phyloP scores from a whole-genome alignment of 2,113 vertebrate genomes.

The Tympanuchus pallidicinctus region DNA sequence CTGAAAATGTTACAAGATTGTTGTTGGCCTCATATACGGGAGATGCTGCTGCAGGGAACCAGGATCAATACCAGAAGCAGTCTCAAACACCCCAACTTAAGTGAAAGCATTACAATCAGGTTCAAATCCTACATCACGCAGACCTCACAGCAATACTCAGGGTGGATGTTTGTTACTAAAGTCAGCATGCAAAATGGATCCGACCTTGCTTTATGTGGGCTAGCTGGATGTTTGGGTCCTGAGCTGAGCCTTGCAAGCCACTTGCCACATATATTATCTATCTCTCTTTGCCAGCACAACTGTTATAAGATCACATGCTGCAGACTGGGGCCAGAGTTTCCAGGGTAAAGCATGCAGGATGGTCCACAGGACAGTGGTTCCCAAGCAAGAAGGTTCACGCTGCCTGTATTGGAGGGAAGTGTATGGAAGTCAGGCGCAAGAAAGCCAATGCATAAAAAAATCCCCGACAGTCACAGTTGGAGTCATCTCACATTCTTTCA shows the following conservation, averaged over 20 bases:
- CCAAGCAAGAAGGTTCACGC: background rate
- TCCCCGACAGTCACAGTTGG: background rate
- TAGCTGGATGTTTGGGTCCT: background rate
- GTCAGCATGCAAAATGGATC: background rate
- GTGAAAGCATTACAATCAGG: background rate
- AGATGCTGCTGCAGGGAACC: background rate
- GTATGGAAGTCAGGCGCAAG: background rate
- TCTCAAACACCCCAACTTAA: background rate
- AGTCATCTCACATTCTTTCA: conserved; percentile 58
- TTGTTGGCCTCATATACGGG: background rate
- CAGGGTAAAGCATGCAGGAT: background rate
- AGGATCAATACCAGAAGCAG: background rate
- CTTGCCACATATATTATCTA: background rate
- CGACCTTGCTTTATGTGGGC: background rate
- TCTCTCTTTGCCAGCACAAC: background rate
- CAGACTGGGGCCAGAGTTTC: background rate
- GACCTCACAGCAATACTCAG: background rate
- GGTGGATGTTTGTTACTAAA: background rate
- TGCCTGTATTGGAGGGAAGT: background rate
- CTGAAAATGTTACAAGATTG: background rate
- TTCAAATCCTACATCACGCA: fast-evolving
- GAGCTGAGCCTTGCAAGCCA: background rate
- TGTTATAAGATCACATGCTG: background rate
- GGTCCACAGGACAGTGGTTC: background rate
- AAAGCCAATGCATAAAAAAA: background rate